These are phyloP conservation scores for Caenorhabditis latens DNA, from an alignment of 1,140 invertebrate genomes.

Conservation along the genomic window DNA sequence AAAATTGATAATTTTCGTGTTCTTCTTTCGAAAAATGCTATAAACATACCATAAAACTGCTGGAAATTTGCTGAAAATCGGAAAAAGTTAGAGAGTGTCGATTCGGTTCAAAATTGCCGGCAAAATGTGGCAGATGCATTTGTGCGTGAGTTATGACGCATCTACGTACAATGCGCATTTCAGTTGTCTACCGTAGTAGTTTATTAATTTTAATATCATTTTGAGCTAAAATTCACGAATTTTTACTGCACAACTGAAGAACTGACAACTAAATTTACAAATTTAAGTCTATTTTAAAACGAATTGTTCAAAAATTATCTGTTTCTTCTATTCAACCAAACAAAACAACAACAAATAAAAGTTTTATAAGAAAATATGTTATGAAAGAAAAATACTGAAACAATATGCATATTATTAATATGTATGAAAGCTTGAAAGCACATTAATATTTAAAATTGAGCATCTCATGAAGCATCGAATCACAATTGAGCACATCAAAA, in stretches of 20 bases:
- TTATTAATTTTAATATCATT: no score
- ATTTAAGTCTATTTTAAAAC: no score
- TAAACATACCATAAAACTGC: conserved; percentile 24
- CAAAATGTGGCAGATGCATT: conserved; percentile 2
- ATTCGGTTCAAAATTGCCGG: conserved; percentile 1
- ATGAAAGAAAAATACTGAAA: neutral
- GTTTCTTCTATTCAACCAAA: neutral
- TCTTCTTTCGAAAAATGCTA: neutral
- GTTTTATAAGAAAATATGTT: neutral
- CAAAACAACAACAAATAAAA: no score
- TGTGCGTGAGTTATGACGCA: neutral
- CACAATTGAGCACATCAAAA: conserved; percentile 48
- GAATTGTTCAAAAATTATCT: neutral
- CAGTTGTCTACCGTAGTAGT: neutral
- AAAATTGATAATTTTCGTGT: neutral
- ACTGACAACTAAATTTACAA: no score
- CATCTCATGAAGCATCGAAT: conserved; percentile 44
- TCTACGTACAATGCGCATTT: neutral
- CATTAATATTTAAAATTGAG: conserved; percentile 35
- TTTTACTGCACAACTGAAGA: no score
- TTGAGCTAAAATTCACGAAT: no score
- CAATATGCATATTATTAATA: neutral
- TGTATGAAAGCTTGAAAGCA: neutral
- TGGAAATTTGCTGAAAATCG: neutral
- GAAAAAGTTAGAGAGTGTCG: neutral